phyloP scores from a whole-genome alignment of 1,140 invertebrate genomes.

The Pseudomyrmex cubaensis region DNA sequence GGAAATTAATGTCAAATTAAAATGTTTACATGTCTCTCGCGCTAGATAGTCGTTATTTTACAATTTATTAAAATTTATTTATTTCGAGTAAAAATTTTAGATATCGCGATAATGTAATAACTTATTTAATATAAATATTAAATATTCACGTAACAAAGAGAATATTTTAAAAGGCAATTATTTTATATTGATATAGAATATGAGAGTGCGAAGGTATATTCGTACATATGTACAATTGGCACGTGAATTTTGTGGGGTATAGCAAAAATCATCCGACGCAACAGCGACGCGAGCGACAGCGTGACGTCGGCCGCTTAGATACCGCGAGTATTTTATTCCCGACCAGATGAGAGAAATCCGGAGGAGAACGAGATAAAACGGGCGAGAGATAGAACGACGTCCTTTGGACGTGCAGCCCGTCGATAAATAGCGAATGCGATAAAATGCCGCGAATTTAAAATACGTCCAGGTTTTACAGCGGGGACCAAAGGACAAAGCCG shows the following conservation, averaged over 20 bases:
- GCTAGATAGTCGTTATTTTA: not conserved
- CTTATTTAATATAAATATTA: not conserved
- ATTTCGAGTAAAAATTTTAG: not conserved
- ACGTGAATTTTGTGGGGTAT: not conserved
- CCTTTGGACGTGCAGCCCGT: constrained; percentile 74
- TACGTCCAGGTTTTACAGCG: constrained; percentile 76
- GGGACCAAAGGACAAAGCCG: constrained; percentile 76
- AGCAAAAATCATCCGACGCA: constrained; percentile 63
- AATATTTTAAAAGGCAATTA: constrained; percentile 7
- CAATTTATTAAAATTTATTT: not conserved
- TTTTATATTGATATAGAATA: not conserved
- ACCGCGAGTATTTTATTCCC: constrained; percentile 67
- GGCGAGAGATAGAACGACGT: constrained; percentile 65
- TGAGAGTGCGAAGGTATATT: not conserved
- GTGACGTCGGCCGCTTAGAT: constrained; percentile 56
- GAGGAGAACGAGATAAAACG: constrained; percentile 49
- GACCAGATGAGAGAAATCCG: constrained; percentile 45
- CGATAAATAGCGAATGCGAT: constrained; percentile 76
- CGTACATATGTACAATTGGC: not conserved
- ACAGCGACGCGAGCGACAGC: constrained; percentile 55
- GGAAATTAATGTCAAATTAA: not conserved
- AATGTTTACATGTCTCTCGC: not conserved
- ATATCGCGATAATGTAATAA: not conserved
- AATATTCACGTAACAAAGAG: too few relatives aligned
- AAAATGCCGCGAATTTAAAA: constrained; percentile 77